phyloP scores from a whole-genome alignment of 2,113 vertebrate genomes.

The Gavia stellata region DNA sequence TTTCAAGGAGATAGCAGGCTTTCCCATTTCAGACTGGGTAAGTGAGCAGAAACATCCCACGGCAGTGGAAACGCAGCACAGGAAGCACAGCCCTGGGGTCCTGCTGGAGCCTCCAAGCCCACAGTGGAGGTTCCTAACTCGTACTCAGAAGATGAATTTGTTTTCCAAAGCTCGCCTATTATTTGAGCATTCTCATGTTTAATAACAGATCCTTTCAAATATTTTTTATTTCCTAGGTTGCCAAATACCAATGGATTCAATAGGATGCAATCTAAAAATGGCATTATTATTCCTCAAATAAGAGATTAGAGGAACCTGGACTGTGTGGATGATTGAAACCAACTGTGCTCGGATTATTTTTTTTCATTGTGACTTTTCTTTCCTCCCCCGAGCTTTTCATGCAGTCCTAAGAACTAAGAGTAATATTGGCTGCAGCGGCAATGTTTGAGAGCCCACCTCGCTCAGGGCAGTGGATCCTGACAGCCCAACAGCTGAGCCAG shows the following conservation, averaged over 20 bases:
- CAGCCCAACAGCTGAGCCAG: neutral
- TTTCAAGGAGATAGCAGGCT: neutral
- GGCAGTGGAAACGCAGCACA: neutral
- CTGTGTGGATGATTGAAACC: neutral
- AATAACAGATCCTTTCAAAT: neutral
- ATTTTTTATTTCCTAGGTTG: neutral
- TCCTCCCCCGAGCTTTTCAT: neutral
- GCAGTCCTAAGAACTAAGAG: too few species aligned
- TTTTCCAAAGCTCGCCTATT: neutral
- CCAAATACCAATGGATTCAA: neutral
- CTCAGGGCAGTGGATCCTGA: neutral
- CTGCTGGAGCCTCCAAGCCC: neutral
- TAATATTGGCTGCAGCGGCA: neutral
- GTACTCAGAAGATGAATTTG: neutral
- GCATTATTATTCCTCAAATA: neutral
- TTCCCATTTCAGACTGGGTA: neutral
- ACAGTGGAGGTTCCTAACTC: neutral
- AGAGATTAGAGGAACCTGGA: neutral
- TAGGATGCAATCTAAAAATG: accelerated
- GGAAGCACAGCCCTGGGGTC: neutral
- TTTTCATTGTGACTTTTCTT: neutral
- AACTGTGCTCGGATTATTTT: neutral
- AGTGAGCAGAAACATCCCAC: neutral
- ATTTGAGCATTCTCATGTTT: neutral
- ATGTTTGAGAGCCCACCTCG: neutral